These are phyloP conservation scores for Tenthredo notha DNA, from an alignment of 2,888 invertebrate species.

Conservation along the genomic window DNA sequence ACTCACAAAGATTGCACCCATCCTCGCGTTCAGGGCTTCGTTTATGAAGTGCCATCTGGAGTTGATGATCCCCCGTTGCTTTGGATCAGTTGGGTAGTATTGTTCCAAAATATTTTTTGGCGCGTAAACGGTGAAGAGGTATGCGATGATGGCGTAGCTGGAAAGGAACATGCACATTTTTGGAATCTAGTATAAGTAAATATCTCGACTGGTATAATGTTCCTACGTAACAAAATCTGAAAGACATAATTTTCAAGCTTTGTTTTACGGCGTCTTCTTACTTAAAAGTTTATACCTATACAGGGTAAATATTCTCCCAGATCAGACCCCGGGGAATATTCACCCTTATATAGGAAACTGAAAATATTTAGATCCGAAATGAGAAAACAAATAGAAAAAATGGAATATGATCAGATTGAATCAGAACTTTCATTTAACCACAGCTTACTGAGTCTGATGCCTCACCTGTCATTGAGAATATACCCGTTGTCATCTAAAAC, in stretches of 20 bases:
- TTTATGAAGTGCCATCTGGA: slow-evolving; percentile 4
- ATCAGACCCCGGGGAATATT: too few relatives aligned
- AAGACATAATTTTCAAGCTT: not conserved
- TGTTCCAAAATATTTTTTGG: slow-evolving; percentile 23
- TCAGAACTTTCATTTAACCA: not conserved
- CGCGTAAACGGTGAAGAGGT: slow-evolving; percentile 20
- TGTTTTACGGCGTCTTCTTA: not conserved
- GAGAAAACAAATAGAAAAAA: not conserved
- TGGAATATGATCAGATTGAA: not conserved
- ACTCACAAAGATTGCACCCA: not conserved
- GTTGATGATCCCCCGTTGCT: not conserved
- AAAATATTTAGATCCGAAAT: not conserved
- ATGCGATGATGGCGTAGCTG: slow-evolving; percentile 29
- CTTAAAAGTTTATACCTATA: not conserved
- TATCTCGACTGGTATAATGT: not conserved
- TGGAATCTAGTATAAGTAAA: not conserved
- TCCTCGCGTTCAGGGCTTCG: not conserved
- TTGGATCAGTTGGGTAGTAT: slow-evolving; percentile 40
- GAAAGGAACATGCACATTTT: not conserved
- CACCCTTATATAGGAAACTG: not conserved
- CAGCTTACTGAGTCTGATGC: not conserved
- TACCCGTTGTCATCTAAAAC: slow-evolving; percentile 37
- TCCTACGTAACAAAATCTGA: not conserved
- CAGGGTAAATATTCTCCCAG: too few relatives aligned
- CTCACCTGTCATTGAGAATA: slow-evolving; percentile 1